phyloP scores from a whole-genome alignment of 2,113 vertebrate genomes.

The Pteruthius melanotis region DNA sequence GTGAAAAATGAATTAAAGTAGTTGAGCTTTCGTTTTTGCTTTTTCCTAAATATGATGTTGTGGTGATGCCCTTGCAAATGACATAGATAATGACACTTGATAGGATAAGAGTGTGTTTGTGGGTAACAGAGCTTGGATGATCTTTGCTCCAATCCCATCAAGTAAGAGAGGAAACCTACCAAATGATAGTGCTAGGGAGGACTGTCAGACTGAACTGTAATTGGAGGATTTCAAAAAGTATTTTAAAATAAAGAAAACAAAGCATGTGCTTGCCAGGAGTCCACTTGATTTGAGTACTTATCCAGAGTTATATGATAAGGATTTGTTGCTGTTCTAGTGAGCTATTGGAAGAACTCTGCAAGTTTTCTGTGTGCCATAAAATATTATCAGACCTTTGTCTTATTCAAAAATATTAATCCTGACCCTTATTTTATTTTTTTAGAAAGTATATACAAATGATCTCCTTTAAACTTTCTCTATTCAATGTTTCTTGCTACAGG shows the following conservation, averaged over 20 bases:
- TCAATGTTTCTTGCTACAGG: conserved; percentile 68
- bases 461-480: not conserved
- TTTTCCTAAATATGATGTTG: not conserved
- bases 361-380: not conserved
- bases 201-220: not conserved
- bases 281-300: not conserved
- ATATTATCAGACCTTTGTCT: not conserved
- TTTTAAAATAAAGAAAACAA: not conserved
- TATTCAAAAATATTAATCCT: not conserved
- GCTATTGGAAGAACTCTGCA: not conserved
- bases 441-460: not conserved
- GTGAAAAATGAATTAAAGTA: not conserved
- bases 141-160: not conserved
- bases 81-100: not conserved
- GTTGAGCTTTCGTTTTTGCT: not conserved
- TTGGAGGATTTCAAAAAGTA: not conserved
- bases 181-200: not conserved
- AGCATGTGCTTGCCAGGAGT: not conserved
- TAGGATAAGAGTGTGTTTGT: not conserved
- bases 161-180: not conserved
- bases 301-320: not conserved
- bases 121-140: not conserved
- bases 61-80: not conserved
- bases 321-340: not conserved
- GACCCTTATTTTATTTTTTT: not conserved